Conservation (phyloP, 1,140 invertebrate genomes). For the Adelges cooleyi region DNA sequence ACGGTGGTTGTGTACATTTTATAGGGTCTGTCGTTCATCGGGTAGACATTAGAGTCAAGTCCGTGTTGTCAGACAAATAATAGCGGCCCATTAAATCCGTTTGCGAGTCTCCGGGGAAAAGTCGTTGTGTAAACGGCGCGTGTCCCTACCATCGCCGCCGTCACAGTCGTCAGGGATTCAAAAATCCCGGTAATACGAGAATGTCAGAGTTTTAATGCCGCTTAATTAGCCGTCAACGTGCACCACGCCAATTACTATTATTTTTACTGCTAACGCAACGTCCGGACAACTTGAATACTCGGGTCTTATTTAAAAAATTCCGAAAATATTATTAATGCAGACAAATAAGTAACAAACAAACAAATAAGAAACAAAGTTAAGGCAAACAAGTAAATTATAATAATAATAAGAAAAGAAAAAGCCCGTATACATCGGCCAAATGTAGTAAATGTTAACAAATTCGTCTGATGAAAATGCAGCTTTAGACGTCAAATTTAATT, state of each 20-base stretch:
- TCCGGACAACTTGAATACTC: neutral
- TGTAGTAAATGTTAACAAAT: no score
- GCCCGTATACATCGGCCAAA: no score
- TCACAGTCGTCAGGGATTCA: neutral
- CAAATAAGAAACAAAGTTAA: no score
- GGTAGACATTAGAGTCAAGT: neutral
- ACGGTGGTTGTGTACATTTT: no score
- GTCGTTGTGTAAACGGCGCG: constrained; percentile 9
- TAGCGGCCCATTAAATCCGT: constrained; percentile 18
- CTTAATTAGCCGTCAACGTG: constrained; percentile 28
- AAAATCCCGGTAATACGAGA: constrained; percentile 24
- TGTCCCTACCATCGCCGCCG: constrained; percentile 1
- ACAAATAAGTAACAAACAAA: no score
- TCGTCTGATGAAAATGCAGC: no score
- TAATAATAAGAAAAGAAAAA: no score
- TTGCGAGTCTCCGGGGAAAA: constrained; percentile 4
- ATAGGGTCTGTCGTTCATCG: no score
- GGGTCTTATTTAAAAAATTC: no score
- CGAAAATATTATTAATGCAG: no score
- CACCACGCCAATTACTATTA: constrained; percentile 15
- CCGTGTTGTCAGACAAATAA: neutral
- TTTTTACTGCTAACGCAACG: neutral
- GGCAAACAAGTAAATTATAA: no score
- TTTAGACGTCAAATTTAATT: no score
- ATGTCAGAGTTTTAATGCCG: constrained; percentile 26